These are phyloP conservation scores for Xanthorhoe spadicearia DNA, from an alignment of 2,888 invertebrate species.

Conservation along the genomic window DNA sequence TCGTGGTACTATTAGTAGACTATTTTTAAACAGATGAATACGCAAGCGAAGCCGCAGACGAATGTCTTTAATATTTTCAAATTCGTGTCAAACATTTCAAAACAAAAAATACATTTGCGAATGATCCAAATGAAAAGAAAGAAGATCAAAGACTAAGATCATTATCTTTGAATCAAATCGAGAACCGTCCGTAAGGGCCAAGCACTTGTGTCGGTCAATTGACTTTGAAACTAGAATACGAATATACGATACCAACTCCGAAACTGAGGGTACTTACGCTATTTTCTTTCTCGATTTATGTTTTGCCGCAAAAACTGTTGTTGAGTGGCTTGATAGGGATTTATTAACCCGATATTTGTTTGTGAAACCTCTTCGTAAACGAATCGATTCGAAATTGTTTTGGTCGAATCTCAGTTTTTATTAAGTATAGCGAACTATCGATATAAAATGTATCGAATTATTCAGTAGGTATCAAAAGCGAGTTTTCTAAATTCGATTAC, in stretches of 20 bases:
- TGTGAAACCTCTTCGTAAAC: background rate
- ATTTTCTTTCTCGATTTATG: slow-evolving; percentile 43
- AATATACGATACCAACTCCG: slow-evolving; percentile 42
- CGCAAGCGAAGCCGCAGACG: too few relatives aligned
- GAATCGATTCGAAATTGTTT: background rate
- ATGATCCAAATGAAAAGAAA: background rate
- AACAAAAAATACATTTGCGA: background rate
- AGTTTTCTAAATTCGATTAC: too few relatives aligned
- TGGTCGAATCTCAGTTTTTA: background rate
- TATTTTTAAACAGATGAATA: too few relatives aligned
- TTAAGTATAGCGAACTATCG: background rate
- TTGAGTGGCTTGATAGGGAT: slow-evolving; percentile 19
- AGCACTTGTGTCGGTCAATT: slow-evolving; percentile 54
- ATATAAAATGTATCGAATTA: too few relatives aligned
- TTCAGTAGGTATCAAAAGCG: too few relatives aligned
- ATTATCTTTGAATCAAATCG: slow-evolving; percentile 5
- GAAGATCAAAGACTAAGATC: background rate
- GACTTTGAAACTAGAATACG: slow-evolving; percentile 60
- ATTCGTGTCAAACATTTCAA: too few relatives aligned
- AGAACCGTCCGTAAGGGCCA: slow-evolving; percentile 36
- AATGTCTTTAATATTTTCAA: too few relatives aligned
- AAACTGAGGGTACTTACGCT: slow-evolving; percentile 44
- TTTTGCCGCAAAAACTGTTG: slow-evolving; percentile 26
- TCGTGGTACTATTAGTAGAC: too few relatives aligned
- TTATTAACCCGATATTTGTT: slow-evolving; percentile 18